Conservation (phyloP, 2,113 vertebrate species). For the Thamnophis sirtalis region DNA sequence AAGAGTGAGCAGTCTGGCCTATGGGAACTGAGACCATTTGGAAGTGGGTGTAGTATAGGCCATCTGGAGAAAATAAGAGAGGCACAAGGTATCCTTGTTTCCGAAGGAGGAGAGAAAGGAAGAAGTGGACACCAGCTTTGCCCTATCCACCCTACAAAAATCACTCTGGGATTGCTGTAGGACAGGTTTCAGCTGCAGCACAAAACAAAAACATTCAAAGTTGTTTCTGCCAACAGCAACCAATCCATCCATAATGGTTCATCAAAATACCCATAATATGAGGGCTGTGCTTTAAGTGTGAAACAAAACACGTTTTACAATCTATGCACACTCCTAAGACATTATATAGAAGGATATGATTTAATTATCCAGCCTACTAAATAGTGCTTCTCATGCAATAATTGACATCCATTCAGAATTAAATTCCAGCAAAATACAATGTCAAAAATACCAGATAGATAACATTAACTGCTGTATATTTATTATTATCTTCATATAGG, state of each 20-base stretch:
- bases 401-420: background rate
- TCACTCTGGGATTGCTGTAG: background rate
- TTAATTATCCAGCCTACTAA: background rate
- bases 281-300: background rate
- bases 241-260: background rate
- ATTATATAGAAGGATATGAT: background rate
- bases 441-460: background rate
- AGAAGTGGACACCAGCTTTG: background rate
- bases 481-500: background rate
- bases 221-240: background rate
- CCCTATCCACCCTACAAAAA: background rate
- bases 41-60: background rate
- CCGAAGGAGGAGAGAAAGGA: background rate
- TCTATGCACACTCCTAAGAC: background rate
- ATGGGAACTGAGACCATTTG: background rate
- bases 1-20: background rate
- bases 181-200: background rate
- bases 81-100: background rate
- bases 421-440: background rate
- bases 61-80: background rate
- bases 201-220: background rate
- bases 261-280: background rate
- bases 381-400: no score
- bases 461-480: background rate
- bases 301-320: background rate